Percentiles rank a stretch among this genome's conserved stretches.
Conservation (phyloP, 2,888 invertebrate species). For the Periphyllus acericola region DNA sequence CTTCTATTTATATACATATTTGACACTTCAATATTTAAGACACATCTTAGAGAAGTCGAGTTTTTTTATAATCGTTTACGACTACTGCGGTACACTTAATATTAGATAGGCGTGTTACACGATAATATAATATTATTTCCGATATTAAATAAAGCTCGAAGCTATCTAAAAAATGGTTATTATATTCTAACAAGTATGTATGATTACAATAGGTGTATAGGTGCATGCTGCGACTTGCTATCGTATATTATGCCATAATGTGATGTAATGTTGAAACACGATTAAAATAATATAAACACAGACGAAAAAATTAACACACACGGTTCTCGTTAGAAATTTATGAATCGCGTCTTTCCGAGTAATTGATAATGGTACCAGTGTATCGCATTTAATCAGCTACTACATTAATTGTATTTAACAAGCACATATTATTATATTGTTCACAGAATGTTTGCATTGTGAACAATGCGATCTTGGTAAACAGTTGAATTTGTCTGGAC, state of each 20-base stretch:
- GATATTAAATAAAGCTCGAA: neutral
- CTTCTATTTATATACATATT: neutral
- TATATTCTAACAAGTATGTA: neutral
- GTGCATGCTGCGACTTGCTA: neutral
- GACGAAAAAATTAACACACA: neutral
- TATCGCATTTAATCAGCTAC: neutral
- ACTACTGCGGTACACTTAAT: neutral
- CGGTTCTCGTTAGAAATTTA: neutral
- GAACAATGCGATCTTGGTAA: neutral
- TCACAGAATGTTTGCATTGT: neutral
- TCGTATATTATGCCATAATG: slow-evolving; percentile 4
- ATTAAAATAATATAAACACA: slow-evolving; percentile 33
- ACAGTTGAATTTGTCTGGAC: too few species aligned
- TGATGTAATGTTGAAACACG: slow-evolving; percentile 30
- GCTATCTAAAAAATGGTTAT: neutral
- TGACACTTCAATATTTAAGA: neutral
- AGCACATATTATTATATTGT: neutral
- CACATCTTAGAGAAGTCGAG: neutral
- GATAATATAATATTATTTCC: neutral
- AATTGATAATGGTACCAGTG: neutral
- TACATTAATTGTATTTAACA: neutral
- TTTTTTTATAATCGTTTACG: neutral
- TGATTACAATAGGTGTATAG: neutral
- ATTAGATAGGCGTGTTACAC: neutral
- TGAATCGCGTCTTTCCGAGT: neutral